Percentiles rank a stretch among this genome's conserved stretches.
Evolutionary conservation across 1,140 invertebrate genomes (phyloP).

Genomic region (Ips typographus): DNA sequence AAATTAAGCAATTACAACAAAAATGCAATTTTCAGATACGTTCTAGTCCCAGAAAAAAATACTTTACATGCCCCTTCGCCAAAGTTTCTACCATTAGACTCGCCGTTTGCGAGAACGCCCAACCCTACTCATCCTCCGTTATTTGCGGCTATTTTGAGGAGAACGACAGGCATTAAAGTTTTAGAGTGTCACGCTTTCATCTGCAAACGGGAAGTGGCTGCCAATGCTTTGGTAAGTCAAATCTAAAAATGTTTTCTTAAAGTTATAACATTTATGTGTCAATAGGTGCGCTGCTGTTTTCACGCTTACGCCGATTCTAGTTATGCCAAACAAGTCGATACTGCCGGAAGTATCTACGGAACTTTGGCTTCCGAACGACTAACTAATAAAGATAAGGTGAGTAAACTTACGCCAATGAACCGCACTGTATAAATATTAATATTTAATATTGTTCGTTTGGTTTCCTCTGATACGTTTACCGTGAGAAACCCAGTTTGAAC

Average conservation of each 20-base stretch:
- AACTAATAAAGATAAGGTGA: slow-evolving; percentile 51
- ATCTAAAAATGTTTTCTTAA: slow-evolving; percentile 1
- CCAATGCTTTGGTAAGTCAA: slow-evolving; percentile 71
- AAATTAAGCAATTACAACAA: too few species aligned
- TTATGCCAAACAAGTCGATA: slow-evolving; percentile 81
- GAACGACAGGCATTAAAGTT: slow-evolving; percentile 97
- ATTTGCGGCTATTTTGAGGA: slow-evolving; percentile 92
- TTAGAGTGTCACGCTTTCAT: slow-evolving; percentile 99
- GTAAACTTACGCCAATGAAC: slow-evolving; percentile 23
- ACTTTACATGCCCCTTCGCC: slow-evolving; percentile 60
- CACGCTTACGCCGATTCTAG: slow-evolving; percentile 93
- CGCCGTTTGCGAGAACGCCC: slow-evolving; percentile 88
- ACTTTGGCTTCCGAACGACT: slow-evolving; percentile 49
- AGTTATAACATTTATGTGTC: background rate
- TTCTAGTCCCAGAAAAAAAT: slow-evolving; percentile 60
- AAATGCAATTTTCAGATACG: slow-evolving; percentile 49
- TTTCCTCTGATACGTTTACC: background rate
- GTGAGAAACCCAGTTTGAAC: background rate
- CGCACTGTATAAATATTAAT: slow-evolving; percentile 18
- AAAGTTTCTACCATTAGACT: slow-evolving; percentile 93
- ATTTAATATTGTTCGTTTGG: background rate
- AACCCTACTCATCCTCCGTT: slow-evolving; percentile 89
- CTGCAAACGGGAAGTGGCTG: slow-evolving; percentile 92
- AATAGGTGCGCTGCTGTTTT: slow-evolving; percentile 83
- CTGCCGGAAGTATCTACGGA: slow-evolving; percentile 58